A percentile compares a stretch with the other conserved stretches of the same genome.
phyloP scores from a whole-genome alignment of 2,113 vertebrate species.

The Oncorhynchus kisutch region DNA sequence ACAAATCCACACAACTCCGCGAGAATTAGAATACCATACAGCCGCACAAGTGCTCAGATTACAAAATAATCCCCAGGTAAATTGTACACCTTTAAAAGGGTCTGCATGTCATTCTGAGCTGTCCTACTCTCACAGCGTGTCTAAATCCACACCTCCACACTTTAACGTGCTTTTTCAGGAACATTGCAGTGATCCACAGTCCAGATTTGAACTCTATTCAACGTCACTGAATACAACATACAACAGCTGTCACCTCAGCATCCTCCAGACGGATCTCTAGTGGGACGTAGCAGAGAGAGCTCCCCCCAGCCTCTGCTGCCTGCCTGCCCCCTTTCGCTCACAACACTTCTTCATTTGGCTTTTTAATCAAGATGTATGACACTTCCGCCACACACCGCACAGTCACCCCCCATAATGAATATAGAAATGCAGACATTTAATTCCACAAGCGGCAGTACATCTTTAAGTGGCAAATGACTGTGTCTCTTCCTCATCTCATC shows the following conservation, averaged over 20 bases:
- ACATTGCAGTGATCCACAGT: constrained; percentile 47
- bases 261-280: constrained; percentile 29
- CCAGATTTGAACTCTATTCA: constrained; percentile 52
- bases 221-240: constrained; percentile 28
- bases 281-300: background rate
- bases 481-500: constrained; percentile 67
- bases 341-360: constrained; percentile 50
- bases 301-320: constrained; percentile 8
- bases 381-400: constrained; percentile 40
- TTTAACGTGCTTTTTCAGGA: constrained; percentile 27
- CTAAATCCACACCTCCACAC: constrained; percentile 65
- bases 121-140: constrained; percentile 57
- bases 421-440: constrained; percentile 71
- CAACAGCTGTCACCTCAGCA: constrained; percentile 39
- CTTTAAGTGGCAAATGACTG: constrained; percentile 68
- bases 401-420: constrained; percentile 58
- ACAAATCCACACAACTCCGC: constrained; percentile 62
- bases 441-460: constrained; percentile 58
- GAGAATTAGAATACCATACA: constrained; percentile 63
- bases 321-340: constrained; percentile 5
- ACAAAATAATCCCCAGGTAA: constrained; percentile 78
- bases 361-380: constrained; percentile 64
- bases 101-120: constrained; percentile 59
- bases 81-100: constrained; percentile 65
- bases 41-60: constrained; percentile 68